phyloP scores from a whole-genome alignment of 1,140 invertebrate species.

The Apis florea region DNA sequence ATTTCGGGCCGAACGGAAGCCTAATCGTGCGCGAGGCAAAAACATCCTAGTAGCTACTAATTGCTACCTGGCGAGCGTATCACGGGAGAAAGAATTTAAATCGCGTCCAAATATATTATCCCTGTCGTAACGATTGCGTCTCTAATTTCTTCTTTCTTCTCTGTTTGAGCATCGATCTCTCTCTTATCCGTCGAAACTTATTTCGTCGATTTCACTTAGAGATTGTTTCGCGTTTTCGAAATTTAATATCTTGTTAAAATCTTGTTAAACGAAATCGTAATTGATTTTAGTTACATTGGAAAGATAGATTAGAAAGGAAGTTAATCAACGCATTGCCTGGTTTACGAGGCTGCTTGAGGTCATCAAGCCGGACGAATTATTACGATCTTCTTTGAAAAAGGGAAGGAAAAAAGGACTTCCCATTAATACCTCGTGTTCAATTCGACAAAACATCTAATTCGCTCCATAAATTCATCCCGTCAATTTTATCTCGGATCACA shows the following conservation, averaged over 20 bases:
- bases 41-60: slow-evolving; percentile 9
- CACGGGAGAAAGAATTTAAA: neutral
- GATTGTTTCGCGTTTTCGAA: too few relatives aligned
- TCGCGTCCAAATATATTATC: slow-evolving; percentile 16
- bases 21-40: slow-evolving; percentile 6
- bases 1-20: slow-evolving; percentile 18
- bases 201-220: neutral
- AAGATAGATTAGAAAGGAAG: neutral
- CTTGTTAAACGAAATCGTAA: too few relatives aligned
- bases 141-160: neutral
- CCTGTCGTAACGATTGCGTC: neutral
- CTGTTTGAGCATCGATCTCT: neutral
- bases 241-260: too few relatives aligned
- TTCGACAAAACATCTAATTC: neutral
- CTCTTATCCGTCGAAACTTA: too few relatives aligned
- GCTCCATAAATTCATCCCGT: neutral
- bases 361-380: neutral
- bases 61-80: slow-evolving; percentile 1
- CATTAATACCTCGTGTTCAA: neutral
- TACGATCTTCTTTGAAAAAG: neutral
- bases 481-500: neutral
- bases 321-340: neutral
- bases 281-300: too few relatives aligned
- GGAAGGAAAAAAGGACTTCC: neutral
- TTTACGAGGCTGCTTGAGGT: neutral